phyloP scores from a whole-genome alignment of 2,113 vertebrate species.

The Trachemys scripta region DNA sequence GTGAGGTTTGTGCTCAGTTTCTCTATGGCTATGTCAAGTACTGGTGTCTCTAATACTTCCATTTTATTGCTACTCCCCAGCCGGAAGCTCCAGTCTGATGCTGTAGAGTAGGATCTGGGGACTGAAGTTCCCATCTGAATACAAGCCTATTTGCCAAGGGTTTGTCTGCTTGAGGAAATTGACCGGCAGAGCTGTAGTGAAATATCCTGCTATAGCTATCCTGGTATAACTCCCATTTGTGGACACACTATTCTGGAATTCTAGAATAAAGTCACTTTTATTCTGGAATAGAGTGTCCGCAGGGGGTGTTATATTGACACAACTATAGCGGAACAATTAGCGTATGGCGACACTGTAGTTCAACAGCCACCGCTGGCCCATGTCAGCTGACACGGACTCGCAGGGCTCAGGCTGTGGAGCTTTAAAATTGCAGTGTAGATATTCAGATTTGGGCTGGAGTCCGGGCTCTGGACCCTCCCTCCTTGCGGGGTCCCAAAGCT shows the following conservation, averaged over 20 bases:
- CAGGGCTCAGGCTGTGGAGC: too few relatives aligned
- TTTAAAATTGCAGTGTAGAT: too few relatives aligned
- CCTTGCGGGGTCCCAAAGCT: too few relatives aligned
- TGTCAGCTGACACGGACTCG: too few relatives aligned
- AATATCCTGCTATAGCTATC: background rate
- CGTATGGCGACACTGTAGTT: background rate
- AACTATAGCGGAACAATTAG: background rate
- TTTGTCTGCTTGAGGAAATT: background rate
- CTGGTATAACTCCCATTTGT: background rate
- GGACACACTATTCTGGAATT: background rate
- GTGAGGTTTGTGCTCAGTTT: background rate
- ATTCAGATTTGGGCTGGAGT: too few relatives aligned
- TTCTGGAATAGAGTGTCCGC: background rate
- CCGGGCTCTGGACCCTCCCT: too few relatives aligned
- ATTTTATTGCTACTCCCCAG: background rate
- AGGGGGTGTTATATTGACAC: background rate
- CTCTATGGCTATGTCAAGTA: background rate
- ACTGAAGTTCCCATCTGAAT: background rate
- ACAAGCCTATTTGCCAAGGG: background rate
- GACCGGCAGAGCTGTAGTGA: background rate
- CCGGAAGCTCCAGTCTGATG: background rate
- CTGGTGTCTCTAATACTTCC: background rate
- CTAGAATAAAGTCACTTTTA: background rate
- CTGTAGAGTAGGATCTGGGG: background rate
- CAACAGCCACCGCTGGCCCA: background rate